Percentiles rank a stretch among this genome's conserved stretches.
Evolutionary conservation across 1,140 invertebrate genomes (phyloP).

Genomic region (Drosophila pallidifrons): DNA sequence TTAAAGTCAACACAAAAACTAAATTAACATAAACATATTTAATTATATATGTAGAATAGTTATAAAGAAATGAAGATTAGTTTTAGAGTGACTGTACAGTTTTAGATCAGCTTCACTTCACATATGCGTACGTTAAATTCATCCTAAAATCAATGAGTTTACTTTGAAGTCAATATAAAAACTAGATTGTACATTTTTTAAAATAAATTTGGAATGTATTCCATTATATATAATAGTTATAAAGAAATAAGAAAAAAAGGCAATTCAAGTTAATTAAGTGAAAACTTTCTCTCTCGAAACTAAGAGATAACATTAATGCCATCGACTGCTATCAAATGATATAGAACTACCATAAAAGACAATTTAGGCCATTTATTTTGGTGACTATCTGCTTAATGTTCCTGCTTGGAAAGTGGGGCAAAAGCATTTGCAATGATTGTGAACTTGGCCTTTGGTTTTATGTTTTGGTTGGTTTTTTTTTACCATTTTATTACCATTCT

Average conservation of each 20-base stretch:
- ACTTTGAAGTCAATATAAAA: too few species aligned
- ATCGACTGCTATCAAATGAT: neutral
- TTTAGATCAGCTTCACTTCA: neutral
- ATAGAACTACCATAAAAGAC: neutral
- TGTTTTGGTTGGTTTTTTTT: neutral
- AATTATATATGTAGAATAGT: too few species aligned
- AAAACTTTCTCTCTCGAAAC: too few species aligned
- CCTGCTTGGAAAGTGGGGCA: neutral
- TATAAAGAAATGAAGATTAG: too few species aligned
- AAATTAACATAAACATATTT: too few species aligned
- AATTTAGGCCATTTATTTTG: neutral
- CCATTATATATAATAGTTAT: too few species aligned
- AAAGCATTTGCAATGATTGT: conserved; percentile 20
- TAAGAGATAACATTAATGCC: neutral
- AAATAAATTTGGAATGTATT: too few species aligned
- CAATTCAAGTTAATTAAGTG: too few species aligned
- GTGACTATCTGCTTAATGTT: neutral
- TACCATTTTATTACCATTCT: conserved; percentile 6
- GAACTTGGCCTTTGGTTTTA: conserved; percentile 46
- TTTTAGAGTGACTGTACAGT: neutral
- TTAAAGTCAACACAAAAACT: neutral
- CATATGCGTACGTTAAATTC: neutral
- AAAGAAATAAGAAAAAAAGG: too few species aligned
- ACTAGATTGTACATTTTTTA: too few species aligned
- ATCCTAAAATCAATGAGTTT: neutral